Evolutionary conservation across 2,888 invertebrate species (phyloP), one percentile per base, ranked within the genome.

Genomic region (Parapristionchus giblindavisi): DNA sequence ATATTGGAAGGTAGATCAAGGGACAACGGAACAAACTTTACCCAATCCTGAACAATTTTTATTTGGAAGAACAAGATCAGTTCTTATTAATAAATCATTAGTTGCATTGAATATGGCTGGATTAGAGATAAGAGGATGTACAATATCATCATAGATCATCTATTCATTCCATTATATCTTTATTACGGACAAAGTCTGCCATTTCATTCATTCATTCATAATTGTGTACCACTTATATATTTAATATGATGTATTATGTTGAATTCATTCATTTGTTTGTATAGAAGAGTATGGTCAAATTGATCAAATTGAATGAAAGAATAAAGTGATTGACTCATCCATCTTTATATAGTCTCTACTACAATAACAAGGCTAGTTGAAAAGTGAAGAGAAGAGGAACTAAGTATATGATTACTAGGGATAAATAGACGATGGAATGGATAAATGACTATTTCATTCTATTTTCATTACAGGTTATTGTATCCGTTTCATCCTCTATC

Each of bases 1-100:
- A 52, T 86, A 85, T 70, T 86, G 86, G 86, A 80, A 48, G 32
- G 40, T 71, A 3, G 58, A 71, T 36, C 40, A 58, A 58, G 40
- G 43, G 29, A 58, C 24, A 4, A 40, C 5, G 11, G 71, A 58
- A 58, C 56, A 71, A 40, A 4, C 27, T 43, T 14, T 71, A n/a
- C 71, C 71, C 11, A 56, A 58, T 24, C 71, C 71, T 3, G 71
- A 71, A n/a, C 40, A 58, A 32, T 71, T 71, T 29, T 58, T 71
- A 38, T 71, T 71, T 29, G 71, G 71, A 43, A 36, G 34, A 34
- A 27, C 8, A 27, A 36, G 27, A 27, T 24, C 56, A 8, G 27
- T 40, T 8, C 43, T 71, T 8, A 34, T 29, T 38, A 71, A 38
- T 21, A 71, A 56, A n/a, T 48, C 56, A 27, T 38, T 71, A 8